These are phyloP conservation scores for Tylochromis polylepis DNA, from an alignment of 2,113 vertebrate species.

Conservation along the genomic window DNA sequence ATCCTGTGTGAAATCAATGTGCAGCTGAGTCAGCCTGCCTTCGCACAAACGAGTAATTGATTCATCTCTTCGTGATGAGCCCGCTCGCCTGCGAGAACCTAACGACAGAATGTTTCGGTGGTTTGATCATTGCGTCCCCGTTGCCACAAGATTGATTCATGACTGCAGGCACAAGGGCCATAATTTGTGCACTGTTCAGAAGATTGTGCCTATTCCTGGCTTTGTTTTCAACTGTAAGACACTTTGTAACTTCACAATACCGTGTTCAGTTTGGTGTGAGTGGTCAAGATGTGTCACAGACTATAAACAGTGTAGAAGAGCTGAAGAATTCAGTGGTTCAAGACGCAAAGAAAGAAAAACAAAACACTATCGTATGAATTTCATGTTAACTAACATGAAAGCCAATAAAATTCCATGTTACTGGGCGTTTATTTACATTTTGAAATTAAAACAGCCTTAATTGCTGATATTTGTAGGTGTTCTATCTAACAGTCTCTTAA, in stretches of 20 bases:
- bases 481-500: neutral
- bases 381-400: no score
- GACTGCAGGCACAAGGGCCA: neutral
- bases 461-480: neutral
- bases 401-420: neutral
- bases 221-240: neutral
- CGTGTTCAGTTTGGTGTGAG: neutral
- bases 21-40: neutral
- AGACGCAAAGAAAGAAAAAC: neutral
- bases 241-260: neutral
- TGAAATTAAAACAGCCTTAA: neutral
- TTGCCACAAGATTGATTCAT: neutral
- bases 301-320: neutral
- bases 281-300: neutral
- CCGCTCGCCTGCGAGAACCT: neutral
- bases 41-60: conserved; percentile 16
- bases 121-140: neutral
- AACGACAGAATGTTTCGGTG: neutral
- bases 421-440: neutral
- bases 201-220: neutral
- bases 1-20: conserved; percentile 27
- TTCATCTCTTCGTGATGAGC: neutral
- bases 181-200: neutral
- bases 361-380: neutral
- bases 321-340: no score